Evolutionary conservation across 2,797 vertebrate genomes (phyloP).

Genomic region (Lithobates pipiens): DNA sequence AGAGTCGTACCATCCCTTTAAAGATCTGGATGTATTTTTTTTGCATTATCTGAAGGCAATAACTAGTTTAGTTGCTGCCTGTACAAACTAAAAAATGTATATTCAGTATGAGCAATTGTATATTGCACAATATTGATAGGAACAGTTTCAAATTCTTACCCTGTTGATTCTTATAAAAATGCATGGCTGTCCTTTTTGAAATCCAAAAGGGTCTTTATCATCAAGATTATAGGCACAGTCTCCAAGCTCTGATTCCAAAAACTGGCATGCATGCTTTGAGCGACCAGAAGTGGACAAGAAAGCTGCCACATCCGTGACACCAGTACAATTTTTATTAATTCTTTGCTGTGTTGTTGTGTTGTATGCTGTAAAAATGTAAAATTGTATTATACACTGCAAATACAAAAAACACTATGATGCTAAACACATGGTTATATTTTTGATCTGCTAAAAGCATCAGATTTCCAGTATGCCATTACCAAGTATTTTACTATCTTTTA

Average conservation of each 20-base stretch:
- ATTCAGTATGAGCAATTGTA: too few relatives aligned
- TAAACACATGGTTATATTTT: background rate
- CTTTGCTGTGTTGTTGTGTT: conserved; percentile 77
- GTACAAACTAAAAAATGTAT: too few relatives aligned
- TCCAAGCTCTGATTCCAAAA: conserved; percentile 81
- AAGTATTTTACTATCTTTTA: too few relatives aligned
- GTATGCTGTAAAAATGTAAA: conserved; percentile 76
- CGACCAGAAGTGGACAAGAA: conserved; percentile 77
- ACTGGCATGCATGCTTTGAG: conserved; percentile 85
- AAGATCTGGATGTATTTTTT: too few relatives aligned
- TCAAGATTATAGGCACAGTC: conserved; percentile 83
- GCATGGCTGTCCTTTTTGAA: conserved; percentile 82
- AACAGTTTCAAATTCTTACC: conserved; percentile 69
- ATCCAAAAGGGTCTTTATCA: conserved; percentile 79
- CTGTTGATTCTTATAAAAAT: conserved; percentile 93
- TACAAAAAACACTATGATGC: background rate
- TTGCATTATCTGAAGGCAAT: too few relatives aligned
- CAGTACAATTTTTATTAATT: conserved; percentile 77
- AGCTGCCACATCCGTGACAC: conserved; percentile 74
- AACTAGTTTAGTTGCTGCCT: too few relatives aligned
- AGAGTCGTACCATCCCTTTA: too few relatives aligned
- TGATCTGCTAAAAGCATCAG: too few relatives aligned
- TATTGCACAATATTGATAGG: too few relatives aligned
- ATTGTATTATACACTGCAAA: background rate
- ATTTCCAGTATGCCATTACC: too few relatives aligned